Evolutionary conservation across 1,140 invertebrate genomes (phyloP).

Genomic region (Aphis craccivora): DNA sequence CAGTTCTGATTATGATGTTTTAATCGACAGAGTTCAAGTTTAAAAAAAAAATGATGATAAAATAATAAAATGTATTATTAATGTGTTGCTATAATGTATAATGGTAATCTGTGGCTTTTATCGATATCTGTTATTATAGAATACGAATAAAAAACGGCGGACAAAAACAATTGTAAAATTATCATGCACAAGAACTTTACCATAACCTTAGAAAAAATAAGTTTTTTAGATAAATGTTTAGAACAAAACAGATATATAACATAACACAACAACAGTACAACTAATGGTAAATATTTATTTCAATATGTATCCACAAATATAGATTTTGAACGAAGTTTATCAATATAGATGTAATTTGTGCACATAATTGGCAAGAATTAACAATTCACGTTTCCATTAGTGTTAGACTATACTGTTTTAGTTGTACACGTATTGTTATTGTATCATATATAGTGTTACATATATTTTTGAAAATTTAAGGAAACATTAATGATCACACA

Average conservation of each 20-base stretch:
- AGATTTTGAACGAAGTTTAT: not conserved
- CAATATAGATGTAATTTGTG: not conserved
- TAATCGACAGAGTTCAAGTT: not conserved
- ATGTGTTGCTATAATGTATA: not conserved
- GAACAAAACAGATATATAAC: not conserved
- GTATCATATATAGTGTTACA: not conserved
- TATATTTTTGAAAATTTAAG: not conserved
- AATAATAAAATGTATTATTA: not conserved
- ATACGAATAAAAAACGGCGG: not conserved
- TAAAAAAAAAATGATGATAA: not conserved
- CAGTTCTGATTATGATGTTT: not conserved
- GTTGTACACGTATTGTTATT: not conserved
- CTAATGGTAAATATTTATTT: not conserved
- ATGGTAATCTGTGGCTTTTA: not conserved
- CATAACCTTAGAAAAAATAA: not conserved
- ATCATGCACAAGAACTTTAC: not conserved
- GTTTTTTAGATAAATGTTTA: not conserved
- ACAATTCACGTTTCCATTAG: not conserved
- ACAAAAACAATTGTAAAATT: not conserved
- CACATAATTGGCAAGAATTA: not conserved
- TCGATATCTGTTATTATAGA: not conserved
- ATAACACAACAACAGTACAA: not conserved
- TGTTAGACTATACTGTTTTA: not conserved
- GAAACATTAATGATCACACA: not conserved
- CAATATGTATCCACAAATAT: not conserved